Evolutionary conservation across 2,888 invertebrate species (phyloP), one percentile per base, ranked within the genome.

Genomic region (Spisula subtruncata): DNA sequence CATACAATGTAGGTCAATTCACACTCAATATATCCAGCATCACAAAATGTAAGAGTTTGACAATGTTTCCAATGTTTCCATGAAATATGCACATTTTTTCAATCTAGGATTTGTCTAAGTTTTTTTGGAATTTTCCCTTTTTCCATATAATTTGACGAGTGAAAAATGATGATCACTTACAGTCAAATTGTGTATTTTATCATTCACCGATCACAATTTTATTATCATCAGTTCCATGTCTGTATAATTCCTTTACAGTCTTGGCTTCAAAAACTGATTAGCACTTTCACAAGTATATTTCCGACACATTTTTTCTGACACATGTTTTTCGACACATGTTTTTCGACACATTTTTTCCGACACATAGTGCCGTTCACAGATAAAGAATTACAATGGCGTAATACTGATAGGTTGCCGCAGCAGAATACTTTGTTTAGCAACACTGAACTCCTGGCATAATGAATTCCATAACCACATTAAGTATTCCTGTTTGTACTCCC

Each of bases 361-460:
- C 60, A 66, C n/a, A 41, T 25, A 25, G 12, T 66, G 60, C 25
- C n/a, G 25, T 66, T 66, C 60, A 66, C 25, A 66, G 60, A 66
- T n/a, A 66, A 66, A 5, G 60, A 66, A 66, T 66, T 66, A 66
- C 60, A 66, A 66, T 25, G 25, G n/a, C 12, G 60, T 66, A 66
- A 66, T 66, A 66, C 60, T 66, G 60, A 66, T 66, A 25, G n/a
- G 41, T 6, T n/a, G 10, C 60, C 25, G 25, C 6, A 25, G 60
- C n/a, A 25, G 60, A 66, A 66, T 66, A 66, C n/a, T 25, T 66
- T 66, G n/a, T 18, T 66, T 66, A n/a, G 60, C 60, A 66, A 25
- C n/a, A 66, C n/a, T 66, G 20, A 25, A 66, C 25, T 25, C 25
- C 0, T 25, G 16, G 60, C 60, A 66, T 16, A 12, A 12, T 51